Percentiles rank a stretch among this genome's conserved stretches.
These are phyloP conservation scores for Caenorhabditis japonica DNA, from an alignment of 2,888 invertebrate species.

Conservation along the genomic window DNA sequence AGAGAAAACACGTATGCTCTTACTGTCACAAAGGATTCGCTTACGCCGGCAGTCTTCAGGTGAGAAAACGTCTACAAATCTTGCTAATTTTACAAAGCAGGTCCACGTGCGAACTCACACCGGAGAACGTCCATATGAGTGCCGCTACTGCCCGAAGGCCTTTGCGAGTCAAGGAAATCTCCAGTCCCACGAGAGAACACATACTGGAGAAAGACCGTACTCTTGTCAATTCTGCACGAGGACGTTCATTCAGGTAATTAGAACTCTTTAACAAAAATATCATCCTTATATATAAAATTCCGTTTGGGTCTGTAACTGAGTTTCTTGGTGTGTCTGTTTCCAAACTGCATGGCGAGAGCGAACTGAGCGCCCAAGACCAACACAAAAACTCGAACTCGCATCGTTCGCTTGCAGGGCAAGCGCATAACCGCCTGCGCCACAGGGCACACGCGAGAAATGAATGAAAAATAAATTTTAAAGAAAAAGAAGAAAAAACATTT, in stretches of 20 bases:
- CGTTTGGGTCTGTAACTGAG: no score
- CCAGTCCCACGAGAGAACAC: constrained; percentile 76
- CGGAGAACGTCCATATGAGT: constrained; percentile 75
- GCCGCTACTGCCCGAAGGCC: constrained; percentile 74
- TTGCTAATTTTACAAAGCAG: constrained; percentile 54
- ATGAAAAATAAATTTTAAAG: no score
- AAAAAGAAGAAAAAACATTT: no score
- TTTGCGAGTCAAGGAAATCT: constrained; percentile 77
- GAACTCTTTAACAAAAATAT: background rate
- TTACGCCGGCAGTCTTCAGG: constrained; percentile 77
- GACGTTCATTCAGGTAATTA: constrained; percentile 72
- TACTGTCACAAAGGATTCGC: constrained; percentile 76
- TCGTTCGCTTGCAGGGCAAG: no score
- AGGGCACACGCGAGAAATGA: no score
- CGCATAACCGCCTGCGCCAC: no score
- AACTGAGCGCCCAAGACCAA: no score
- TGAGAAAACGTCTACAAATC: constrained; percentile 18
- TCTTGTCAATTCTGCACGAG: constrained; percentile 69
- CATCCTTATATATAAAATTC: no score
- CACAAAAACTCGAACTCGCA: no score
- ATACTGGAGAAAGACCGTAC: constrained; percentile 76
- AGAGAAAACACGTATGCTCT: constrained; percentile 72
- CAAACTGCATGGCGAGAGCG: no score
- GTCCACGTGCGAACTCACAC: constrained; percentile 77
- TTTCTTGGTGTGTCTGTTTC: no score